Evolutionary conservation across 2,888 invertebrate species (phyloP), one percentile per base, ranked within the genome.

Genomic region (Sabatieria punctata): DNA sequence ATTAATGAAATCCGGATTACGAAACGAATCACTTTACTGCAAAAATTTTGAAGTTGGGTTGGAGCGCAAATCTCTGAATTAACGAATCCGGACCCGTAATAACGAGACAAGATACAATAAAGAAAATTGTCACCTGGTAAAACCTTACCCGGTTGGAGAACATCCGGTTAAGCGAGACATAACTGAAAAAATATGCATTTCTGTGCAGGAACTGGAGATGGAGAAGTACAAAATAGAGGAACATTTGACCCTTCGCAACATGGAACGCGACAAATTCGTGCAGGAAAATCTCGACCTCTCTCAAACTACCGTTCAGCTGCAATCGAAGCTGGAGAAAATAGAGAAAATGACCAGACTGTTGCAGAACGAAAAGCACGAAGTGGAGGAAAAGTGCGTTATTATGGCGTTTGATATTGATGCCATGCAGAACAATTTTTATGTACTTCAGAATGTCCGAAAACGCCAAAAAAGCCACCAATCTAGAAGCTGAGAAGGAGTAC

Each of bases 401-500:
- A 11, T n/a, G 11, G 47, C 26, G 11, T 21, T 8, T 21, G 39
- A 19, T 38, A 22, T 11, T 30, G 8, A 6, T 30, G 30, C 30
- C 15, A 15, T 6, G 8, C 15, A 11, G n/a, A n/a, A n/a, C n/a
- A n/a, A n/a, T n/a, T n/a, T n/a, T n/a, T n/a, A n/a, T n/a, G n/a
- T n/a, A n/a, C n/a, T n/a, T n/a, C 51, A 67, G 68, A 47, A 53
- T 68, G 48, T 53, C 58, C 37, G 60, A 66, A 47, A 66, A 67
- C 49, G 61, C 64, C 49, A 58, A 59, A 24, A 57, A 60, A 45
- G 60, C 68, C 13, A 43, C 55, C 25, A 60, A 65, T 51, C 50
- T 71, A 25, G 68, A 69, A 46, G 66, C 67, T 49, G 71, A 71
- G 52, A 64, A 69, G 46, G 54, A 60, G 41, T 58, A 65, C 48